Base-by-base conservation (phyloP, 2,113 vertebrate genomes). In the Lagopus muta region DNA sequence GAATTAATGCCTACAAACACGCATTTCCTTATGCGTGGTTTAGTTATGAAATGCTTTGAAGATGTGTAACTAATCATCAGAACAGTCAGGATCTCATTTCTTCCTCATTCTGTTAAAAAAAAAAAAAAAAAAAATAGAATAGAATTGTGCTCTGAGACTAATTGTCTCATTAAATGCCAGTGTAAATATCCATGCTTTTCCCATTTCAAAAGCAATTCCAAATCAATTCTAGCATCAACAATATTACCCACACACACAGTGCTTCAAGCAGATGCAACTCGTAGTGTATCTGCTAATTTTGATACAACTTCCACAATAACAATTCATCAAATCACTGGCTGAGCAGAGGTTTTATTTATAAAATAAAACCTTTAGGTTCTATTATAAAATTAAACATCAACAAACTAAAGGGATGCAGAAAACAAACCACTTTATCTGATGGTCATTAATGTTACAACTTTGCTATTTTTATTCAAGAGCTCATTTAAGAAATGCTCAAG, bases 191-290 rank as follows among this genome's bases (percentile, higher is more conserved):
- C 81, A 25, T 17, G n/a, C 16, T 89, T 90, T 86, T 75, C 19
- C 57, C 70, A 67, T 78, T 93, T 88, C 52, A 88, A 95, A 95
- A 65, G 70, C 52, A 92, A 77, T 83, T 92, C 69, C 76, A 93
- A 92, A 93, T 75, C 77, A 81, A 83, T 69, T 75, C 90, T 75
- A 78, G 17, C 43, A 71, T 32, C 82, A 84, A 8, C 22, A 91
- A 75, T 52, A 86, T 78, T 48, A 66, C 34, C 22, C 8, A 1
- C 19, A 71, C 20, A 83, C 21, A 48, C 24, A 45, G 42, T 10
- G 54, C 64, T 89, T 78, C 50, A n/a, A 88, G 60, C 42, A 88
- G 76, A 32, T 36, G 77, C 13, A 34, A 50, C 9, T 58, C 17
- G 42, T 3, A n/a, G 40, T 40, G 8, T 15, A 70, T 36, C 72